These are phyloP conservation scores for Scolopax rusticola DNA, from an alignment of 2,797 vertebrate genomes.

Conservation along the genomic window DNA sequence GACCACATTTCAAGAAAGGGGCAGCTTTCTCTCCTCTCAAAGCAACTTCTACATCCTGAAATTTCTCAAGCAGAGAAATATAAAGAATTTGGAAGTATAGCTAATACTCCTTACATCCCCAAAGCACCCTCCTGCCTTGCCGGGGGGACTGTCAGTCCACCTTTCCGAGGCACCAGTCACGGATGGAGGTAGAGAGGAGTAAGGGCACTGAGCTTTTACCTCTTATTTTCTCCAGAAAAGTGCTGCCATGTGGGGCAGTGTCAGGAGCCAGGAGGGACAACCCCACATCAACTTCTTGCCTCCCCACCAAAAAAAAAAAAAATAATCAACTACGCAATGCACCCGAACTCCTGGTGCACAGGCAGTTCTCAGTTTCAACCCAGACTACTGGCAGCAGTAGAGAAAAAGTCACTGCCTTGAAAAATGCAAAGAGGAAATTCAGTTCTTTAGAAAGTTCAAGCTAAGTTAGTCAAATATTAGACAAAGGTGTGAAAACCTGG, in stretches of 20 bases:
- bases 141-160: rapidly evolving
- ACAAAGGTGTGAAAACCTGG: background rate
- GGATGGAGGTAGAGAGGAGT: background rate
- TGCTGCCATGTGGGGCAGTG: no score
- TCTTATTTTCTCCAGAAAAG: background rate
- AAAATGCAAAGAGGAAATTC: background rate
- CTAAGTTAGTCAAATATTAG: background rate
- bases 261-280: background rate
- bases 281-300: background rate
- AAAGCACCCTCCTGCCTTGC: background rate
- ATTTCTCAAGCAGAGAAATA: background rate
- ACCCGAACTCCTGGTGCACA: background rate
- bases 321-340: rapidly evolving
- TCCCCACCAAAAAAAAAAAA: background rate
- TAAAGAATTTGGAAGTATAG: background rate
- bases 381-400: background rate
- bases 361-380: background rate
- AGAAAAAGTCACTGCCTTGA: background rate
- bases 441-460: background rate
- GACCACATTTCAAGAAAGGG: background rate
- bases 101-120: background rate
- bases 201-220: background rate
- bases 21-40: background rate
- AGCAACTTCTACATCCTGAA: background rate
- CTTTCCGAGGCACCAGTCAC: background rate